A percentile compares a stretch with the other conserved stretches of the same genome.
These are phyloP conservation scores for Phortica variegata DNA, from an alignment of 1,140 invertebrate genomes.

Conservation along the genomic window DNA sequence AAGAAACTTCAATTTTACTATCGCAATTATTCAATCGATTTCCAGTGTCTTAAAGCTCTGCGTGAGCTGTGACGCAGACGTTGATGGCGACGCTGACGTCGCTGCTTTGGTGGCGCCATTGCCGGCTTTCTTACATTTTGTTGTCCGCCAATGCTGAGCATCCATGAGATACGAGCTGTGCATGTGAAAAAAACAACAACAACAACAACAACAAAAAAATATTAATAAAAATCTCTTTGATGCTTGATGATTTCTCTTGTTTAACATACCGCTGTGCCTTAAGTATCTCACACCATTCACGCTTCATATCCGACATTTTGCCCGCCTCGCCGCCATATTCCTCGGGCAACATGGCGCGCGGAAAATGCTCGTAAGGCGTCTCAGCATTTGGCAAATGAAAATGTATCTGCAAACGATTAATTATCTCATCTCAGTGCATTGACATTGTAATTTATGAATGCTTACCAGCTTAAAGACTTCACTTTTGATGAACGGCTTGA, in stretches of 20 bases:
- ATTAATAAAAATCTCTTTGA: background rate
- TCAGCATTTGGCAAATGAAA: conserved; percentile 66
- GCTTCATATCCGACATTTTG: conserved; percentile 61
- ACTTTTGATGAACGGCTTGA: conserved; percentile 68
- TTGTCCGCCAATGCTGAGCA: conserved; percentile 31
- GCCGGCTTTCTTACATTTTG: conserved; percentile 33
- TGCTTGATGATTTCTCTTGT: background rate
- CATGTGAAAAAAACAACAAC: background rate
- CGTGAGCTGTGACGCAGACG: conserved; percentile 7
- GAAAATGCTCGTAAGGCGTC: conserved; percentile 64
- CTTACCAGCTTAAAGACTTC: conserved; percentile 60
- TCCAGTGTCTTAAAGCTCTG: conserved; percentile 36
- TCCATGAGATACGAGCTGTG: conserved; percentile 41
- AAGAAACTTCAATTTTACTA: background rate
- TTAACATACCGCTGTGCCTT: conserved; percentile 37
- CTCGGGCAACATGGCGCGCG: conserved; percentile 63
- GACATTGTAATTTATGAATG: background rate
- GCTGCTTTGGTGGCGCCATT: background rate
- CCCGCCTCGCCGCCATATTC: conserved; percentile 68
- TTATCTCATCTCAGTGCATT: too few relatives aligned
- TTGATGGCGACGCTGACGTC: background rate
- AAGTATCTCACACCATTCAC: conserved; percentile 59
- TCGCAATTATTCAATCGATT: conserved; percentile 33
- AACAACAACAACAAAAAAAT: background rate
- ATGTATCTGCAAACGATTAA: conserved; percentile 63